phyloP scores from a whole-genome alignment of 2,888 invertebrate genomes.

The Brenthis daphne region DNA sequence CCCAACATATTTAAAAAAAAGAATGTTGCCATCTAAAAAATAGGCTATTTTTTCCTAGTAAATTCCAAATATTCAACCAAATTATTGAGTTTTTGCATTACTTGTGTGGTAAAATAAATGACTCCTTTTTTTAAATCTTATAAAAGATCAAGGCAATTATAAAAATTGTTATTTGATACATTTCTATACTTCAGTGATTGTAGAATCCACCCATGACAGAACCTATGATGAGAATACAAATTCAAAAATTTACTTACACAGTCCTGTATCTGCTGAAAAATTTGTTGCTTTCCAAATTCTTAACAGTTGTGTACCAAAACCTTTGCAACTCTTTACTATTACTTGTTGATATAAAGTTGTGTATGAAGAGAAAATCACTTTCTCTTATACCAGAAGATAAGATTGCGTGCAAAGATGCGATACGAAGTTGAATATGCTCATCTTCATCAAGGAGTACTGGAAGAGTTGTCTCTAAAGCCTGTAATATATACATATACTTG shows the following conservation, averaged over 20 bases:
- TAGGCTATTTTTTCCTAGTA: no score
- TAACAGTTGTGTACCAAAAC: conserved; percentile 87
- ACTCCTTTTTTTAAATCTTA: background rate
- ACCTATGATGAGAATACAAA: no score
- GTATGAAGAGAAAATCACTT: conserved; percentile 85
- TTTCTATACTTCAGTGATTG: no score
- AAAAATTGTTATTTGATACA: no score
- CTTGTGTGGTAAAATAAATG: background rate
- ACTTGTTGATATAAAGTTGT: conserved; percentile 85
- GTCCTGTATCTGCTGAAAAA: conserved; percentile 85
- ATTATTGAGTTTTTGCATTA: no score
- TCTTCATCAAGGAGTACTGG: conserved; percentile 86
- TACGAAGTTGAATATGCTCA: conserved; percentile 85
- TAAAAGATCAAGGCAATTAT: no score
- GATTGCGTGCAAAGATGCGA: conserved; percentile 85
- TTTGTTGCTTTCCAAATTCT: conserved; percentile 85
- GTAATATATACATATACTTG: conserved; percentile 26
- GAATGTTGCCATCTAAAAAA: no score
- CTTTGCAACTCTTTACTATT: conserved; percentile 85
- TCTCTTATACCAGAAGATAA: conserved; percentile 85
- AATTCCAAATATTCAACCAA: no score
- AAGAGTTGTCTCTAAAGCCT: conserved; percentile 80
- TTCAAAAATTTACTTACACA: conserved; percentile 79
- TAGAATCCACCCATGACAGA: no score
- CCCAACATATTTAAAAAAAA: no score